Percentiles rank a stretch among this genome's conserved stretches.
These are phyloP conservation scores for Portevinia maculata DNA, from an alignment of 2,888 invertebrate genomes.

Conservation along the genomic window DNA sequence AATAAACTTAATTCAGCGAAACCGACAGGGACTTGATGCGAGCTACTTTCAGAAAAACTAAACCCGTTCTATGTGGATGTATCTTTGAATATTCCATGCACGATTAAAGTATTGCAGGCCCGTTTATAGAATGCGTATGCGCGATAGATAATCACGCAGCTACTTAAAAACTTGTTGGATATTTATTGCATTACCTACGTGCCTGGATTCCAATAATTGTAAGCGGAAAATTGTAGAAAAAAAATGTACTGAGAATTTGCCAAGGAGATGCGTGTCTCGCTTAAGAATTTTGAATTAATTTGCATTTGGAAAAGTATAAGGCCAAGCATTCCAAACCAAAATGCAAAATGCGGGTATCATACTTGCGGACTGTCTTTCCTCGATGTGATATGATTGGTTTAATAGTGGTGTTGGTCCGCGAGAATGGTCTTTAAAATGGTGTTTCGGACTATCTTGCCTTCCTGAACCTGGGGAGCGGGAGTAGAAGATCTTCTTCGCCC, in stretches of 20 bases:
- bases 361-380: too few species aligned
- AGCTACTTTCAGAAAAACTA: neutral
- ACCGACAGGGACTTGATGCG: constrained; percentile 42
- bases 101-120: constrained; percentile 6
- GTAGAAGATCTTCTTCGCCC: neutral
- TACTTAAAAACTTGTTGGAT: constrained; percentile 13
- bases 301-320: too few species aligned
- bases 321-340: too few species aligned
- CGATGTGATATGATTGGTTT: too few species aligned
- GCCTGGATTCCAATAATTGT: neutral
- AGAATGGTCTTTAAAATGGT: neutral
- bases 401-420: too few species aligned
- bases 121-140: constrained; percentile 5
- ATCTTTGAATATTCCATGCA: constrained; percentile 12
- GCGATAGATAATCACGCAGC: constrained; percentile 4
- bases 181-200: constrained; percentile 32
- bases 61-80: constrained; percentile 19
- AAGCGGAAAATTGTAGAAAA: neutral
- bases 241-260: neutral
- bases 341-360: too few species aligned
- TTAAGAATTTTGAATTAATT: neutral
- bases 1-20: constrained; percentile 45
- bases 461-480: too few species aligned
- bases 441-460: neutral
- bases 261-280: neutral